Conservation (phyloP, 1,140 invertebrate genomes). For the Drosophila trapezifrons region DNA sequence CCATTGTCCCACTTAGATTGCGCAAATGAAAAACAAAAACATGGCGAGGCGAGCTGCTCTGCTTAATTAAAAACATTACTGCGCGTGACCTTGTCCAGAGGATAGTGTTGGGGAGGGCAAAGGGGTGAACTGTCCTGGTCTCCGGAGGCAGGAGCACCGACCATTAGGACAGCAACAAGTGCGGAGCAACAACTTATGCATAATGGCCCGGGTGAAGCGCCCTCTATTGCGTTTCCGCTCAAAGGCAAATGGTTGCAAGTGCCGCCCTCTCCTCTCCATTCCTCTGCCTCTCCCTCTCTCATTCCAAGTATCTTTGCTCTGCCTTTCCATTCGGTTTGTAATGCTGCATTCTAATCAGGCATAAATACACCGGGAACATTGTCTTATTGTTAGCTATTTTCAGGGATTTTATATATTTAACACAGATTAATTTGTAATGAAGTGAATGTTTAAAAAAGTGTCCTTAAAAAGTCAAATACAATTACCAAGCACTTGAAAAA, state of each 20-base stretch:
- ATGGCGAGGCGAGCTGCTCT: slow-evolving; percentile 21
- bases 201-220: slow-evolving; percentile 43
- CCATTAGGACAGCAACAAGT: slow-evolving; percentile 41
- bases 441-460: too few species aligned
- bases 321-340: slow-evolving; percentile 28
- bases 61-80: slow-evolving; percentile 72
- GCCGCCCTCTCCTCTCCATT: neutral
- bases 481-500: too few species aligned
- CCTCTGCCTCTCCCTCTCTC: neutral
- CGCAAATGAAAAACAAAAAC: slow-evolving; percentile 37
- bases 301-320: slow-evolving; percentile 5
- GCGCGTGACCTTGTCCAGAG: slow-evolving; percentile 48
- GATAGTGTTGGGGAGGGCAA: neutral
- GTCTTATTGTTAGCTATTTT: neutral
- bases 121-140: slow-evolving; percentile 41
- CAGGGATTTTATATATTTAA: neutral
- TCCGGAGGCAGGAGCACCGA: slow-evolving; percentile 12
- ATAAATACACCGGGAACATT: slow-evolving; percentile 29
- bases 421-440: too few species aligned
- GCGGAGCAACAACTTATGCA: slow-evolving; percentile 42
- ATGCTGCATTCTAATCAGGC: slow-evolving; percentile 39
- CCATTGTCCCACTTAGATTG: slow-evolving; percentile 49
- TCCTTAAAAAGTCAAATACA: too few species aligned
- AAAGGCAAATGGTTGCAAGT: slow-evolving; percentile 44
- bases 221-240: slow-evolving; percentile 41